Conservation (phyloP, 2,797 vertebrate genomes). For the Allobates femoralis region DNA sequence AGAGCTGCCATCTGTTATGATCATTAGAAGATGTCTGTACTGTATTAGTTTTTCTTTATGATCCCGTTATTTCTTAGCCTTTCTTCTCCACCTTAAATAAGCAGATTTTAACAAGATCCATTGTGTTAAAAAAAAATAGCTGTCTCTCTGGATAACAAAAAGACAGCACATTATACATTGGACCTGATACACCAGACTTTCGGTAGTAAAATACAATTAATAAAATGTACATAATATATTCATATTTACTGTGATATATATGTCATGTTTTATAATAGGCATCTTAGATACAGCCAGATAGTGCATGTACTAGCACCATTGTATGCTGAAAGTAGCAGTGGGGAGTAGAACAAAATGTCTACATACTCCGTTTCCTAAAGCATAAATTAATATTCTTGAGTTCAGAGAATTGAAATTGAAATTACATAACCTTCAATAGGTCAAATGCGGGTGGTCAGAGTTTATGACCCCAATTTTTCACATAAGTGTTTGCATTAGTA, state of each 20-base stretch:
- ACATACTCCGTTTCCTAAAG: neutral
- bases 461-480: slow-evolving; percentile 9
- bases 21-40: neutral
- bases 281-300: neutral
- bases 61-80: neutral
- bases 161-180: neutral
- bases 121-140: neutral
- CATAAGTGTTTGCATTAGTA: neutral
- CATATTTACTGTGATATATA: neutral
- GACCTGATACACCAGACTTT: neutral
- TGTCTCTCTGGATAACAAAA: neutral
- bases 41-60: neutral
- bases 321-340: neutral
- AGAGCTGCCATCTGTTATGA: no score
- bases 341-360: neutral
- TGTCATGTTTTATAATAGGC: neutral
- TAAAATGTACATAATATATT: no score
- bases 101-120: neutral
- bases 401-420: neutral
- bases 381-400: neutral
- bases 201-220: no score
- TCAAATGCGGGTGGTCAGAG: neutral
- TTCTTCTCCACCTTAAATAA: neutral
- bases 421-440: neutral
- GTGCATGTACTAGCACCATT: neutral